Evolutionary conservation across 2,888 invertebrate genomes (phyloP).

Genomic region (Synanthedon myopaeformis): DNA sequence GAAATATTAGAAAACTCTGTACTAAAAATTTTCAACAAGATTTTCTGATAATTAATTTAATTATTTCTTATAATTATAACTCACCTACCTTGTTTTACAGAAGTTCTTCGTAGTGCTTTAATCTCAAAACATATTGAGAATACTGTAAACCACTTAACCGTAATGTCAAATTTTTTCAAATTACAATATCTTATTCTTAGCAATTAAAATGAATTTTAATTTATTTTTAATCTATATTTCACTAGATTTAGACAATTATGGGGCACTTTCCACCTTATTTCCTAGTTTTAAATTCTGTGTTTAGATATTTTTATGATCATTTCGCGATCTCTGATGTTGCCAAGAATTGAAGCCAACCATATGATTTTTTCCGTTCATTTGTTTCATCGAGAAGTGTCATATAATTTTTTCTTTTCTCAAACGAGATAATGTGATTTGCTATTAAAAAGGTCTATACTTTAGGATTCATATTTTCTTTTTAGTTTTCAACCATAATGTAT

Average conservation of each 20-base stretch:
- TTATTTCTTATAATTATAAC: no score
- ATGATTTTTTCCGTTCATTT: constrained; percentile 57
- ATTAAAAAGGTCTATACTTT: no score
- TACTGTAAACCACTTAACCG: constrained; percentile 21
- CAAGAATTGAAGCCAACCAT: constrained; percentile 58
- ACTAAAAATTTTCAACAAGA: no score
- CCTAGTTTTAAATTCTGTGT: constrained; percentile 36
- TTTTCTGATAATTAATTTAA: no score
- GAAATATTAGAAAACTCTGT: no score
- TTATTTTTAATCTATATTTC: constrained; percentile 27
- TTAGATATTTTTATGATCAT: constrained; percentile 39
- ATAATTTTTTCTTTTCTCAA: constrained; percentile 40
- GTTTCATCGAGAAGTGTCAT: constrained; percentile 44
- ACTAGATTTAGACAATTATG: constrained; percentile 33
- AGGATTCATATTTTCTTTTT: no score
- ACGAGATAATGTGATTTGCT: constrained; percentile 2
- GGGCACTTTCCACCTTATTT: constrained; percentile 36
- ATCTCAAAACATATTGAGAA: constrained; percentile 42
- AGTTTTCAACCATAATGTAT: no score
- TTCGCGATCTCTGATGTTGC: constrained; percentile 42
- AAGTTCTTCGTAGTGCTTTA: constrained; percentile 12
- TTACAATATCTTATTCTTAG: constrained; percentile 41
- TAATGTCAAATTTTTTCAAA: constrained; percentile 31
- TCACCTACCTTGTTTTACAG: no score
- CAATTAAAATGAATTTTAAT: constrained; percentile 16